Evolutionary conservation across 1,140 invertebrate species (phyloP).

Genomic region (Steinernema khuongi): DNA sequence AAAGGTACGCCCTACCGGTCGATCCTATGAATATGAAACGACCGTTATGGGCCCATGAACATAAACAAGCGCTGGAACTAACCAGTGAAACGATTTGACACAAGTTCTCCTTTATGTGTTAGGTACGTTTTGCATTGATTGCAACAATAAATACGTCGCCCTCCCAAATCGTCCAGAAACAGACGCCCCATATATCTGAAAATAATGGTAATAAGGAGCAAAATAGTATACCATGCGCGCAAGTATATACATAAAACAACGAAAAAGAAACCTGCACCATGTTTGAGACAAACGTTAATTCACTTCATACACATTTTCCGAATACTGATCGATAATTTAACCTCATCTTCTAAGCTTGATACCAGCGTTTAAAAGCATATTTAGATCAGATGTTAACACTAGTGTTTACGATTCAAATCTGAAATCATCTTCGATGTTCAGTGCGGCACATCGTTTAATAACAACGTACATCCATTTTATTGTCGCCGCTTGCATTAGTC

Average conservation of each 20-base stretch:
- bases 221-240: not conserved
- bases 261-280: not conserved
- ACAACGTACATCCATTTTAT: too few relatives aligned
- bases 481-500: too few relatives aligned
- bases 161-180: conserved; percentile 22
- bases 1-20: conserved; percentile 49
- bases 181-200: not conserved
- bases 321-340: too few relatives aligned
- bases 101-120: conserved; percentile 39
- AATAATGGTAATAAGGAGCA: not conserved
- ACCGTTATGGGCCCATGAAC: not conserved
- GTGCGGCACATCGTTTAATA: too few relatives aligned
- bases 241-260: not conserved
- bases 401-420: too few relatives aligned
- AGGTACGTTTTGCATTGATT: conserved; percentile 37
- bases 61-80: not conserved
- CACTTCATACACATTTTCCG: too few relatives aligned
- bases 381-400: too few relatives aligned
- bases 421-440: too few relatives aligned
- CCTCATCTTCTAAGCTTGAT: too few relatives aligned
- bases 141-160: conserved; percentile 31
- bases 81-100: conserved; percentile 46
- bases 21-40: conserved; percentile 39
- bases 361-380: too few relatives aligned
- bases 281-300: too few relatives aligned